Evolutionary conservation across 2,888 invertebrate genomes (phyloP), one percentile per base, ranked within the genome.

Genomic region (Leucoma salicis): DNA sequence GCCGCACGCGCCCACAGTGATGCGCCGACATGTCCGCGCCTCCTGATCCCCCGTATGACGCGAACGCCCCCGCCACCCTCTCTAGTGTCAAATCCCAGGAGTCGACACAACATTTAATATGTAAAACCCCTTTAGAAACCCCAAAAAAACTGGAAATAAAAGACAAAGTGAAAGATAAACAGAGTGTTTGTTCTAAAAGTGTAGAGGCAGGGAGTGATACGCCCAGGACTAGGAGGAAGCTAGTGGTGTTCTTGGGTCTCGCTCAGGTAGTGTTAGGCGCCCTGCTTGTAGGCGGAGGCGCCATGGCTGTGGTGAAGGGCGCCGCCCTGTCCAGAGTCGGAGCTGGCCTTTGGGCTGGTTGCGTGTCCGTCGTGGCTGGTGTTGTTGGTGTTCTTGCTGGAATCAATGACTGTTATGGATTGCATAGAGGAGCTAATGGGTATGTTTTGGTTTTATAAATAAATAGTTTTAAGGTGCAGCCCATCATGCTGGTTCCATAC

Each of bases 301-400:
- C 92, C 14, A 66, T 92, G 51, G 93, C 92, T 1, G 89, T 93
- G 52, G 90, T 92, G 52, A 91, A 93, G 68, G 92, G 92, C 32
- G 92, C 93, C 32, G 84, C 90, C 46, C 73, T 90, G 50, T 82
- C 92, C 18, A 71, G 91, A 38, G 91, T 91, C 16, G 93, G 93
- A 14, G 93, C 92, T 1, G 93, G 93, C 2, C 82, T 93, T 40
- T 94, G 94, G 94, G 92, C 93, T 32, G 93, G 94, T 13, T 91
- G 92, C 48, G 82, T 92, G 28, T 92, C 93, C 7, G 90, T 93
- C 11, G 91, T 91, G 4, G 91, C 93, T 0, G 93, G 93, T 1
- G 84, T 86, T 0, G 82, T 92, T 3, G 94, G 93, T 3, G 91
- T 93, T 35, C 80, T 93, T 6, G 92, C 93, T 49, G 90, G 91